Evolutionary conservation across 2,113 vertebrate genomes (phyloP).

Genomic region (Coregonus clupeaformis): DNA sequence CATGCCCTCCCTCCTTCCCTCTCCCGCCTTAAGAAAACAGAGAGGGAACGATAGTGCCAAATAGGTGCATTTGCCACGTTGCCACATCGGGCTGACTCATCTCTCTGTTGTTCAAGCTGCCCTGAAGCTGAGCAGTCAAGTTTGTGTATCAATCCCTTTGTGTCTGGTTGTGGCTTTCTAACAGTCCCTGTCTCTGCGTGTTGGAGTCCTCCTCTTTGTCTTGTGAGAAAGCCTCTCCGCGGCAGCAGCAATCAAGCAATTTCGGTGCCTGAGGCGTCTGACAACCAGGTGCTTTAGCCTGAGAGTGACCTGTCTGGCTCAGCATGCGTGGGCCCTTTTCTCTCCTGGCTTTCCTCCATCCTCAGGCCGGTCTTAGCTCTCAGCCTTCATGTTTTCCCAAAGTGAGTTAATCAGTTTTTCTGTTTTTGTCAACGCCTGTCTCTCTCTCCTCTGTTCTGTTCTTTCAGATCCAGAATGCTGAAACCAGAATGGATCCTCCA

Average conservation of each 20-base stretch:
- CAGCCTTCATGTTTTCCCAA: neutral
- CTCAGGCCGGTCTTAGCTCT: neutral
- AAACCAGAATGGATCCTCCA: slow-evolving; percentile 64
- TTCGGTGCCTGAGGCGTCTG: neutral
- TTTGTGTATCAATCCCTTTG: neutral
- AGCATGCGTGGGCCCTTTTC: neutral
- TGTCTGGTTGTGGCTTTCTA: neutral
- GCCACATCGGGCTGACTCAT: slow-evolving; percentile 3
- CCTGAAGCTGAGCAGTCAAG: neutral
- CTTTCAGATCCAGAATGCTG: slow-evolving; percentile 68
- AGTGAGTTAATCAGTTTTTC: neutral
- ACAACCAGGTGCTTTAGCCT: slow-evolving; percentile 23
- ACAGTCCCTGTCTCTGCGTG: neutral
- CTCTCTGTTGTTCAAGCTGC: slow-evolving; percentile 8
- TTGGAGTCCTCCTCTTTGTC: neutral
- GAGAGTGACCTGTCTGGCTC: neutral
- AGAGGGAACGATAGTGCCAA: neutral
- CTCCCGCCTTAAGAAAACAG: neutral
- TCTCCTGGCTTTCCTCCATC: neutral
- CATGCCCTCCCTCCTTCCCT: neutral
- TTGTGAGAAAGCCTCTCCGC: neutral
- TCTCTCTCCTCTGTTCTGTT: slow-evolving; percentile 6
- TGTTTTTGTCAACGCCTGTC: neutral
- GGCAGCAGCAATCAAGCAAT: slow-evolving; percentile 7
- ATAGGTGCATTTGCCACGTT: neutral